Evolutionary conservation across 1,140 invertebrate genomes (phyloP), one percentile per base, ranked within the genome.

Genomic region (Helicoverpa zea): DNA sequence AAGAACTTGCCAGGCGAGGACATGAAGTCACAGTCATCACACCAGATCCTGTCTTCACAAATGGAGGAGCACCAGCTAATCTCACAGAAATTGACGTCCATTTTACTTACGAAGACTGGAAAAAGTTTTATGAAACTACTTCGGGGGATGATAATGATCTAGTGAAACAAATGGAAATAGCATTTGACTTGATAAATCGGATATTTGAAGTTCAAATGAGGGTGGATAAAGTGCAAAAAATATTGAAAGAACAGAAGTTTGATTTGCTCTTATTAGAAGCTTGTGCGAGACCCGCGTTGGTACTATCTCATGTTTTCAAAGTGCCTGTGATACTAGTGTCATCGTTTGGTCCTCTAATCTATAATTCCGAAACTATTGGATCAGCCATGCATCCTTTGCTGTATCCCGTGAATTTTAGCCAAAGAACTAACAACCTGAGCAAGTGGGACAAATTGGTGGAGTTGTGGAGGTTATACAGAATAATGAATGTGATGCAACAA

Each of bases 21-120:
- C 87, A 90, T 84, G 83, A 87, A 30, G 73, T 96, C 0, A 93
- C 94, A 13, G 79, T 91, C 9, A 83, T 89, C 5, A 94, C 91
- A 18, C 64, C 90, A 52, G 84, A 89, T 76, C 89, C 89, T 7
- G 63, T 14, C 4, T 86, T 81, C 43, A 75, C 83, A 11, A 80
- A 77, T 13, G 80, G 81, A 23, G 35, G 56, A 73, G 13, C 80
- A 3, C 74, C 81, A 54, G n/a, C 74, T 51, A 90, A 89, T 66
- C 59, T 89, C 0, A 90, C 86, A 43, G 87, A 91, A 81, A 92
- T 91, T 35, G 87, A 91, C 72, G 78, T 91, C 9, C 85, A 87
- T 9, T 9, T 82, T 18, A 85, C 84, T 1, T 87, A 88, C 52
- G 72, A 79, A 2, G 29, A 54, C 2, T 80, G 78, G 78, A 59